Evolutionary conservation across 2,888 invertebrate genomes (phyloP), one percentile per base, ranked within the genome.

Genomic region (Limulus polyphemus): DNA sequence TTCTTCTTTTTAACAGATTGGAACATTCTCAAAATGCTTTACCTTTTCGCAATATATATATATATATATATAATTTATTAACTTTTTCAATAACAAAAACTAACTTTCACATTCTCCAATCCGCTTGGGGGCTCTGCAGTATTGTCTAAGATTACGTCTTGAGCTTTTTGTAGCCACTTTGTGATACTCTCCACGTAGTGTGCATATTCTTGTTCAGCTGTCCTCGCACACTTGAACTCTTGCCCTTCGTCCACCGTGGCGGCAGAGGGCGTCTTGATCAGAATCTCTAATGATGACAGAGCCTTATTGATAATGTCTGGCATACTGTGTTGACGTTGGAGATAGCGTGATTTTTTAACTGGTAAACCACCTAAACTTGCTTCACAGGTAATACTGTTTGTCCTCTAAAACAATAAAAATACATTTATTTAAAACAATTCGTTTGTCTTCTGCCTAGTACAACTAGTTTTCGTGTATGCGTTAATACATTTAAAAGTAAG

Each of bases 221-320:
- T 88, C 72, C 85, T 83, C 46, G 91, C 92, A 68, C 90, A 84
- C 76, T 90, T 89, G 78, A 88, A 87, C 76, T 90, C 90, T 75
- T 88, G 83, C 73, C 87, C 85, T 76, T 90, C 90, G 73, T 89
- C 88, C 74, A 90, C 91, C 87, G 92, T 88, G 58, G 83, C 83
- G 71, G 84, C 85, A 59, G 83, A 81, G 61, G 89, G 81, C 67
- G 85, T 83, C 77, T 93, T 92, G 57, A 87, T 83, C 61, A 87
- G 80, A 69, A 92, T 78, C 77, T 92, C 92, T 73, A 92, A 80
- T 67, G 86, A 83, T 58, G 88, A 89, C 70, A 91, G 79, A 78
- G 73, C 67, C 77, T 88, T 87, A 65, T 83, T 82, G 68, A 89
- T 81, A 81, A 90, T 90, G 68, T 85, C 84, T 64, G 90, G 86